Conservation (phyloP, 92 coral and sea anemone species). For the Bergia sp. region DNA sequence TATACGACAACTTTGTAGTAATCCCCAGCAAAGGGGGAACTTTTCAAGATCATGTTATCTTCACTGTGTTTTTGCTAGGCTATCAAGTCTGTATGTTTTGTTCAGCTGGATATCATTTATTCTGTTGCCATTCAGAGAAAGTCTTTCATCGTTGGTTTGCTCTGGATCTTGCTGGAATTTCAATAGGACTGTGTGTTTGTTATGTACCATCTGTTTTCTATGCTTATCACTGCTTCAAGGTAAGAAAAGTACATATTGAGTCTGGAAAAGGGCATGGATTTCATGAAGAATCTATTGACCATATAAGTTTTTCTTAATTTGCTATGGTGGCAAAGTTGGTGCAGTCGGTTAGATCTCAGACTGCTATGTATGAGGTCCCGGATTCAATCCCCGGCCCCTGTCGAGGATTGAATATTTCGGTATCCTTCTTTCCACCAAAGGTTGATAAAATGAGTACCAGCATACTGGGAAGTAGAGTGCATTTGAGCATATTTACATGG, state of each 20-base stretch:
- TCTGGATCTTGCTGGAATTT: slow-evolving; percentile 94
- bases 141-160: slow-evolving; percentile 92
- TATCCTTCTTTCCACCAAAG: too few relatives aligned
- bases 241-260: slow-evolving; percentile 43
- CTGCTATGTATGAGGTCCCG: too few relatives aligned
- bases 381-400: too few relatives aligned
- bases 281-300: too few relatives aligned
- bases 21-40: slow-evolving; percentile 77
- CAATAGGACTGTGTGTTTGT: slow-evolving; percentile 91
- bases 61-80: slow-evolving; percentile 76
- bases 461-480: too few relatives aligned
- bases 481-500: too few relatives aligned
- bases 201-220: slow-evolving; percentile 94
- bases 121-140: slow-evolving; percentile 95
- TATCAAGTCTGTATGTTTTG: slow-evolving; percentile 91
- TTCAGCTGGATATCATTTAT: slow-evolving; percentile 91
- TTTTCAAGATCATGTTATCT: slow-evolving; percentile 82
- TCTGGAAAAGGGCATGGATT: too few relatives aligned
- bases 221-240: slow-evolving; percentile 88
- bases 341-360: too few relatives aligned
- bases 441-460: too few relatives aligned
- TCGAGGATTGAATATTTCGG: too few relatives aligned
- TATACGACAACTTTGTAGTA: slow-evolving; percentile 76
- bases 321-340: too few relatives aligned
- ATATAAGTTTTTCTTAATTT: too few relatives aligned